A percentile compares a stretch with the other conserved stretches of the same genome.
These are phyloP conservation scores for Panopea generosa DNA, from an alignment of 2,888 invertebrate species.

Conservation along the genomic window DNA sequence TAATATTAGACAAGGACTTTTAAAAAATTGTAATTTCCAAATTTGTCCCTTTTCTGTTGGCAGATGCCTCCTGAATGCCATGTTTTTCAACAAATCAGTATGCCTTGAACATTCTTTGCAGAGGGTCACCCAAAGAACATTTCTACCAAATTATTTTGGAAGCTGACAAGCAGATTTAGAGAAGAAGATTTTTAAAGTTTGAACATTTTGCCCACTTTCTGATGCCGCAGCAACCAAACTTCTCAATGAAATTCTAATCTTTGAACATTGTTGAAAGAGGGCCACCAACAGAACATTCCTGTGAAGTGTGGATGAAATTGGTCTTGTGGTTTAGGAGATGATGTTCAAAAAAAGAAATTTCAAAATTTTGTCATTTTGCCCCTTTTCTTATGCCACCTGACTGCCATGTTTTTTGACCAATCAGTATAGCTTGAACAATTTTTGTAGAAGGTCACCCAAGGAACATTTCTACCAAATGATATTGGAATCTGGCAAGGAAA, in stretches of 20 bases:
- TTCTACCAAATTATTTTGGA: constrained; percentile 1
- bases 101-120: neutral
- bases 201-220: constrained; percentile 1
- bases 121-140: constrained; percentile 3
- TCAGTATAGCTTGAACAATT: constrained; percentile 11
- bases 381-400: constrained; percentile 2
- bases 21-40: neutral
- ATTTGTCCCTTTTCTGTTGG: neutral
- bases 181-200: constrained; percentile 11
- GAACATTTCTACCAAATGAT: constrained; percentile 9
- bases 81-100: neutral
- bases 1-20: neutral
- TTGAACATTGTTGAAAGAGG: neutral
- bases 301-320: too few species aligned
- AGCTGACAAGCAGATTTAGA: constrained; percentile 2
- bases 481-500: constrained; percentile 1
- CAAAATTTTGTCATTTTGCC: constrained; percentile 3
- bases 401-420: constrained; percentile 5
- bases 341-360: neutral
- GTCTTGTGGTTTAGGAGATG: too few species aligned
- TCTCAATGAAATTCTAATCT: neutral
- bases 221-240: neutral
- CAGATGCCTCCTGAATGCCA: neutral
- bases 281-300: too few species aligned
- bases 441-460: constrained; percentile 3